Percentiles rank a stretch among this genome's conserved stretches.
phyloP scores from a whole-genome alignment of 2,888 invertebrate species.

The Lottia gigantea region DNA sequence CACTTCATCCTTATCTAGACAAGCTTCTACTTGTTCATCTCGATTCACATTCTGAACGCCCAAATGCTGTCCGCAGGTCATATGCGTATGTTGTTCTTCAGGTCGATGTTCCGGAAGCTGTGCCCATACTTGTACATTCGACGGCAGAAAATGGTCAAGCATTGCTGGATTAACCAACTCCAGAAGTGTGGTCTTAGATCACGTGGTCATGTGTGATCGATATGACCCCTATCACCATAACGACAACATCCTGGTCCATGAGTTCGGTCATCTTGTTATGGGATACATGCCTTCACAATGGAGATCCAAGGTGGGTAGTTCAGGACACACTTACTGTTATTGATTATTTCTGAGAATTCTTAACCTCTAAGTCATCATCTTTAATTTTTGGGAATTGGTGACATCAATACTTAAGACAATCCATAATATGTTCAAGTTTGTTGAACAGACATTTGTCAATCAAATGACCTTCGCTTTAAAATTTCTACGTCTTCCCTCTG shows the following conservation, averaged over 20 bases:
- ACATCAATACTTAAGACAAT: too few relatives aligned
- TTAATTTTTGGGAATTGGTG: too few relatives aligned
- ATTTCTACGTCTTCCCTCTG: not conserved
- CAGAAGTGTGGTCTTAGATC: slow-evolving; percentile 18
- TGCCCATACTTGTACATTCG: slow-evolving; percentile 23
- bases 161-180: slow-evolving; percentile 21
- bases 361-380: too few relatives aligned
- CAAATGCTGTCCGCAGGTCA: too few relatives aligned
- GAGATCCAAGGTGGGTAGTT: slow-evolving; percentile 18
- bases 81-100: not conserved
- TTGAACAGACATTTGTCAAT: too few relatives aligned
- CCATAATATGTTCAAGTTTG: too few relatives aligned
- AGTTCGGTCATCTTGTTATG: slow-evolving; percentile 26
- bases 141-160: slow-evolving; percentile 24
- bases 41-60: too few relatives aligned
- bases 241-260: slow-evolving; percentile 24
- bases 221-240: slow-evolving; percentile 18
- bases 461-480: too few relatives aligned
- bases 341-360: too few relatives aligned
- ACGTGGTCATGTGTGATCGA: slow-evolving; percentile 23
- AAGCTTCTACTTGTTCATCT: too few relatives aligned
- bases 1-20: too few relatives aligned
- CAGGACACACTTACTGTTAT: too few relatives aligned
- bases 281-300: slow-evolving; percentile 19
- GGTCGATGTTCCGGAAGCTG: slow-evolving; percentile 18